These are phyloP conservation scores for Cancer borealis DNA, from an alignment of 2,888 invertebrate genomes.

Conservation along the genomic window DNA sequence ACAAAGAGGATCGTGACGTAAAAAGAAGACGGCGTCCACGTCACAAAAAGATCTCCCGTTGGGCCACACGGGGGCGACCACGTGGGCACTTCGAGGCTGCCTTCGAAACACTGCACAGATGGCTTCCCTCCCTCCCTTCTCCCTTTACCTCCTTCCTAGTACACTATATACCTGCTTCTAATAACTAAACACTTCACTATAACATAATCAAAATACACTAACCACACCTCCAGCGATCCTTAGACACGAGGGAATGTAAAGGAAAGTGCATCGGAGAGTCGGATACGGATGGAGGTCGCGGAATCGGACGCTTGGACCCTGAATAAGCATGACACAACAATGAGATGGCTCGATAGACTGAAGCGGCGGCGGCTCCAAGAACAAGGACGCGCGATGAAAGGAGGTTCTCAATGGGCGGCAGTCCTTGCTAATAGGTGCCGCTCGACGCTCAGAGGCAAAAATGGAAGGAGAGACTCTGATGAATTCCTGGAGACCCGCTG, in stretches of 20 bases:
- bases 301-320: slow-evolving; percentile 62
- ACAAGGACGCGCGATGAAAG: slow-evolving; percentile 71
- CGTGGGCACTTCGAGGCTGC: slow-evolving; percentile 52
- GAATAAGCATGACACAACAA: slow-evolving; percentile 73
- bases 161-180: neutral
- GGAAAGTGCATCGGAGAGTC: neutral
- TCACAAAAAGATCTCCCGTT: slow-evolving; percentile 70
- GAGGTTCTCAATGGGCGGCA: slow-evolving; percentile 65
- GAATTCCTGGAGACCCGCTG: slow-evolving; percentile 43
- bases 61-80: slow-evolving; percentile 70
- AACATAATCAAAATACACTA: neutral
- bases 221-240: neutral
- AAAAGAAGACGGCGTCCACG: slow-evolving; percentile 67
- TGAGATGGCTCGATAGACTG: slow-evolving; percentile 74
- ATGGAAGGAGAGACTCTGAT: slow-evolving; percentile 49
- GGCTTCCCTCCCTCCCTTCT: slow-evolving; percentile 21
- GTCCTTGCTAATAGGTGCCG: slow-evolving; percentile 70
- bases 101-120: neutral
- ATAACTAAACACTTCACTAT: neutral
- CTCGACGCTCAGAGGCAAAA: slow-evolving; percentile 48
- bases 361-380: slow-evolving; percentile 69
- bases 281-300: neutral
- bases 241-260: neutral
- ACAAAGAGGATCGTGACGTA: slow-evolving; percentile 70
- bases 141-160: neutral